Conservation (phyloP, 2,113 vertebrate genomes). For the Coturnix japonica region DNA sequence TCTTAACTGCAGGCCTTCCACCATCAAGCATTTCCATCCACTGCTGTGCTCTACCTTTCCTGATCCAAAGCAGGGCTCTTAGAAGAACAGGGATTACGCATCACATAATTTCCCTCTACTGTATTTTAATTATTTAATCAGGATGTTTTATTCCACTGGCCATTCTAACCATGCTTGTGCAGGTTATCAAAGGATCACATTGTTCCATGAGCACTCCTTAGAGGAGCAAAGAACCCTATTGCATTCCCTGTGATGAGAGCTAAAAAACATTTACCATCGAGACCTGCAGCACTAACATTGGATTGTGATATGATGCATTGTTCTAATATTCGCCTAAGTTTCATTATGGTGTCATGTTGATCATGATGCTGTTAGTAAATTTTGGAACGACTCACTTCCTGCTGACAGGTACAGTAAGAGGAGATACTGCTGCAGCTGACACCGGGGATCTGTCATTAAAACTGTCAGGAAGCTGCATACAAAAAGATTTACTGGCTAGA, state of each 20-base stretch:
- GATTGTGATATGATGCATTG: neutral
- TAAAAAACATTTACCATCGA: conserved; percentile 31
- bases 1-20: neutral
- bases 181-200: neutral
- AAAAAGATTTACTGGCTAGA: neutral
- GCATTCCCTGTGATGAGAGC: neutral
- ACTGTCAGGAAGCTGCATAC: conserved; percentile 45
- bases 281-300: conserved; percentile 29
- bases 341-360: conserved; percentile 25
- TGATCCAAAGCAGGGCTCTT: neutral
- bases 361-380: conserved; percentile 47
- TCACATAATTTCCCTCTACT: conserved; percentile 3
- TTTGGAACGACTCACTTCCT: conserved; percentile 26
- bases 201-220: conserved; percentile 12
- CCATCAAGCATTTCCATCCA: neutral
- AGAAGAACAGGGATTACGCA: conserved; percentile 21
- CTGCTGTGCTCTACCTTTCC: neutral
- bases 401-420: conserved; percentile 8
- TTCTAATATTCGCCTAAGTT: conserved; percentile 25
- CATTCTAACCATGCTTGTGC: neutral
- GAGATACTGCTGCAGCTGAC: conserved; percentile 26
- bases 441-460: conserved; percentile 46
- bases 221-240: neutral
- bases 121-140: conserved; percentile 45
- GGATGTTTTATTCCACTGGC: conserved; percentile 10